These are phyloP conservation scores for Phortica okadai DNA, from an alignment of 2,888 invertebrate genomes.

Conservation along the genomic window DNA sequence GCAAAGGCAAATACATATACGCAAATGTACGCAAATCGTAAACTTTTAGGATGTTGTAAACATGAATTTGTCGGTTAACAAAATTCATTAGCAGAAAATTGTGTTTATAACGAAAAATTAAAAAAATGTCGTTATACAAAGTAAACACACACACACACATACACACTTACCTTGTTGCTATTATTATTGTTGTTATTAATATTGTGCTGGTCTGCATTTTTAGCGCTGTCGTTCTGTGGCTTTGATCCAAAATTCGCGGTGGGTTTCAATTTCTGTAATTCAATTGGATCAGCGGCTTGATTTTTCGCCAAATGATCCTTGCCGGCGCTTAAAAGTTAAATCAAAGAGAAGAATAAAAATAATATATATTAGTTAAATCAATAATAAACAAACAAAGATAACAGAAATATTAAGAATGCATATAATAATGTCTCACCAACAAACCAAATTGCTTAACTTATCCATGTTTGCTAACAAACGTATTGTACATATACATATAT, in stretches of 20 bases:
- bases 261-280: slow-evolving; percentile 10
- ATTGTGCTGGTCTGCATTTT: neutral
- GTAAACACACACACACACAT: neutral
- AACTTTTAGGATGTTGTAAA: too few species aligned
- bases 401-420: slow-evolving; percentile 13
- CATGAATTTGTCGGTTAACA: too few species aligned
- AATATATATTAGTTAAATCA: too few species aligned
- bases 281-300: neutral
- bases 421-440: slow-evolving; percentile 43
- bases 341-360: too few species aligned
- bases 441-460: slow-evolving; percentile 42
- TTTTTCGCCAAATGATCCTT: neutral
- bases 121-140: too few species aligned
- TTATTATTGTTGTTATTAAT: neutral
- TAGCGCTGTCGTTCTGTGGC: neutral
- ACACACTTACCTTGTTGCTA: neutral
- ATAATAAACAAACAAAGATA: neutral
- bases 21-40: too few species aligned
- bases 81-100: too few species aligned
- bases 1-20: too few species aligned
- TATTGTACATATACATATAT: neutral
- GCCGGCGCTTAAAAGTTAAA: neutral
- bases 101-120: too few species aligned
- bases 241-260: neutral
- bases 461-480: slow-evolving; percentile 32